Base-by-base conservation (phyloP, 1,140 invertebrate species). In the Drosophila triauraria region DNA sequence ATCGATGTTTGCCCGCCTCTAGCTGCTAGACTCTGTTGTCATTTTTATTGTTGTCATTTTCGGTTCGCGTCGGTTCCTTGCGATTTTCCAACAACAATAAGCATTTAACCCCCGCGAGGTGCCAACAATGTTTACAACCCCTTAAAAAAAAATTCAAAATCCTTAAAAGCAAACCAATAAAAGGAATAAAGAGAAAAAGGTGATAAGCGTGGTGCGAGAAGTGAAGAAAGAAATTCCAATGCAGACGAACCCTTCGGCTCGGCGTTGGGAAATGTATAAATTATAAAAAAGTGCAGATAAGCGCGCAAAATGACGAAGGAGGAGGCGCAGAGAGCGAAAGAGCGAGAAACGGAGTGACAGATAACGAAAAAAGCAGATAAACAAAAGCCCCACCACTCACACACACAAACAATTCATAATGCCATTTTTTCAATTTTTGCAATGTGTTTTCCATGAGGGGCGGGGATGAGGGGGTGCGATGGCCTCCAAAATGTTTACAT, bases 361-460 rank as follows among this genome's bases (percentile, higher is more conserved):
- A 87, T 87, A 87, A 87, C 71, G 64, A 78, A 70, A 43, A 63
- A 67, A 43, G 50, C 79, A 84, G 83, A 87, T 87, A 87, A 87
- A 87, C 83, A 88, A 87, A 87, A 75, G 38, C 51, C 27, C 23
- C 50, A 53, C 27, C 50, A 50, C 27, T 27, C 23, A 54, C 40
- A 48, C 43, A 83, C 56, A 78, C 38, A 70, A 48, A 82, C 54
- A 79, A 63, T 80, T 79, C 62, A 83, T 80, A 86, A 83, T 77
- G 82, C 56, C 32, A 43, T 62, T 76, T 64, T 57, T 59, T 63
- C n/a, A 47, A 6, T 68, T 78, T 76, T 88, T 40, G 76, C 82
- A 79, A 76, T 76, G 65, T 79, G 44, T 40, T 54, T 54, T 27
- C 25, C 15, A 35, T 9, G 43, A 23, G 12, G 10, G 10, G 20